Percentiles rank a stretch among this genome's conserved stretches.
phyloP scores from a whole-genome alignment of 1,140 invertebrate species.

The Apis dorsata region DNA sequence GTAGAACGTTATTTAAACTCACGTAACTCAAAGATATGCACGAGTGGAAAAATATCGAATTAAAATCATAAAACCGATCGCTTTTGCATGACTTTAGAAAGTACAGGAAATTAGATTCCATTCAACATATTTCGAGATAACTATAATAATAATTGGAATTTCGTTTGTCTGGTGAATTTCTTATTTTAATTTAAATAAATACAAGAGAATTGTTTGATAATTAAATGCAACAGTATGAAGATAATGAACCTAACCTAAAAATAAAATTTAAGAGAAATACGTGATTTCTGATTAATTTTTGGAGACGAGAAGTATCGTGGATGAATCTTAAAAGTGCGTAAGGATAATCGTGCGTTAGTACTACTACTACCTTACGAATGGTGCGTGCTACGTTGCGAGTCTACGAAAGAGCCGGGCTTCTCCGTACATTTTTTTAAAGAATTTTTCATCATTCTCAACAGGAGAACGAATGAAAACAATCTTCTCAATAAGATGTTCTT shows the following conservation, averaged over 20 bases:
- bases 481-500: background rate
- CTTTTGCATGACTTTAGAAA: background rate
- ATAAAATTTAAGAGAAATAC: no score
- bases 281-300: no score
- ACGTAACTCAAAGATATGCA: background rate
- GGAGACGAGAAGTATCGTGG: constrained; percentile 40
- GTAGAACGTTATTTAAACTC: background rate
- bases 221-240: no score
- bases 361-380: constrained; percentile 41
- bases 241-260: no score
- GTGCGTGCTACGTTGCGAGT: constrained; percentile 79
- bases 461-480: background rate
- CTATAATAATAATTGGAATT: background rate
- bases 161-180: background rate
- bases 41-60: background rate
- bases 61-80: background rate
- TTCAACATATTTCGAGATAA: background rate
- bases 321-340: constrained; percentile 24
- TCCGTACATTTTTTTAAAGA: constrained; percentile 11
- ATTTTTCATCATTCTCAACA: background rate
- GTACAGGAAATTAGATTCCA: background rate
- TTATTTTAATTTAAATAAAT: no score
- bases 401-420: constrained; percentile 68
- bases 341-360: constrained; percentile 68
- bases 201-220: no score